A percentile compares a stretch with the other conserved stretches of the same genome.
phyloP scores from a whole-genome alignment of 2,888 invertebrate genomes.

The Drosophila vallismaia region DNA sequence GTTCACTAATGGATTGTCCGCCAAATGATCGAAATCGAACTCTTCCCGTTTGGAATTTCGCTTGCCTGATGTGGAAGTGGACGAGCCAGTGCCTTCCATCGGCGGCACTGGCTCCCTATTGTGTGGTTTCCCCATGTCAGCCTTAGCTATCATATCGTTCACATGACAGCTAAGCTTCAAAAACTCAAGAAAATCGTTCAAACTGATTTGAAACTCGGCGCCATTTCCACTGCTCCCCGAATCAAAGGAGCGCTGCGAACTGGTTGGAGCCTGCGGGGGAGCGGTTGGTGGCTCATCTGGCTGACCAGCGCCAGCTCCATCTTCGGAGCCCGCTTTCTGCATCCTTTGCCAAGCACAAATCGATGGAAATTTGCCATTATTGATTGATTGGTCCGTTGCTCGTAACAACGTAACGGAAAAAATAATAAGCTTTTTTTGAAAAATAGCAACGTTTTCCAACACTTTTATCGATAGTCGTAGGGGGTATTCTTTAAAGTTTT shows the following conservation, averaged over 20 bases:
- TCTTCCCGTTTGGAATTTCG: slow-evolving; percentile 64
- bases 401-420: slow-evolving; percentile 23
- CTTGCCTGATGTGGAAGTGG: slow-evolving; percentile 25
- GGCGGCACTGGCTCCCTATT: slow-evolving; percentile 62
- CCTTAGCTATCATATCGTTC: slow-evolving; percentile 82
- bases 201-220: slow-evolving; percentile 76
- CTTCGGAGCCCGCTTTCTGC: slow-evolving; percentile 59
- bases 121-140: slow-evolving; percentile 59
- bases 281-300: slow-evolving; percentile 37
- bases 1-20: slow-evolving; percentile 81
- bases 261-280: slow-evolving; percentile 13
- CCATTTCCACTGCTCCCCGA: slow-evolving; percentile 18
- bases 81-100: slow-evolving; percentile 44
- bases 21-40: slow-evolving; percentile 80
- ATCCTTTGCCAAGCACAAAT: slow-evolving; percentile 46
- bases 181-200: slow-evolving; percentile 83
- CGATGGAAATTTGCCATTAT: slow-evolving; percentile 43
- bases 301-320: slow-evolving; percentile 43
- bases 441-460: slow-evolving; percentile 1
- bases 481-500: no score
- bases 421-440: background rate
- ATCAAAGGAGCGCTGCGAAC: slow-evolving; percentile 32
- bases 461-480: background rate
- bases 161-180: slow-evolving; percentile 83
- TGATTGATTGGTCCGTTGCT: slow-evolving; percentile 33